A percentile compares a stretch with the other conserved stretches of the same genome.
These are phyloP conservation scores for Antheraea mylitta DNA, from an alignment of 1,140 invertebrate species.

Conservation along the genomic window DNA sequence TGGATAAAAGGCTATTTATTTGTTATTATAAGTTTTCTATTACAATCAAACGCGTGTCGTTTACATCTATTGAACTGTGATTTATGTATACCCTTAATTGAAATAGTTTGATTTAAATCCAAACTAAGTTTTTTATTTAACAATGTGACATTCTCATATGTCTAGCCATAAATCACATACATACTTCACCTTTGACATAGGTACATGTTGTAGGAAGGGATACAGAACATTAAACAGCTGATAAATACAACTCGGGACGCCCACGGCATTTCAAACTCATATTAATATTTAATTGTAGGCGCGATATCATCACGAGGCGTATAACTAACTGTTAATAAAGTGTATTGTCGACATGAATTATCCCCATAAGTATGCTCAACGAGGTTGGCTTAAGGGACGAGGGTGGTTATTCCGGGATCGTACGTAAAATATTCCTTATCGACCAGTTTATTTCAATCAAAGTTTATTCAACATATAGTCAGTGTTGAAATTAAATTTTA, in stretches of 20 bases:
- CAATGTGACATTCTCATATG: neutral
- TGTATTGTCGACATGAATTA: slow-evolving; percentile 76
- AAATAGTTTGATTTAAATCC: too few relatives aligned
- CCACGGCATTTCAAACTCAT: slow-evolving; percentile 64
- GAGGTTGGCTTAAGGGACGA: slow-evolving; percentile 27
- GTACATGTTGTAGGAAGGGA: slow-evolving; percentile 38
- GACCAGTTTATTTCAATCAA: neutral
- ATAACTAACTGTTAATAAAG: slow-evolving; percentile 76
- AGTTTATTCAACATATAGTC: neutral
- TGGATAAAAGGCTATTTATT: too few relatives aligned
- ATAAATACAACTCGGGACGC: slow-evolving; percentile 57
- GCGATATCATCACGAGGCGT: slow-evolving; percentile 69
- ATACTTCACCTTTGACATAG: slow-evolving; percentile 51
- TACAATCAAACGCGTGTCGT: too few relatives aligned
- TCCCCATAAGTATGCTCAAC: slow-evolving; percentile 63
- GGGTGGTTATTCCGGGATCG: slow-evolving; percentile 1
- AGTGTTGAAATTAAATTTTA: too few relatives aligned
- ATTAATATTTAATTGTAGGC: slow-evolving; percentile 78
- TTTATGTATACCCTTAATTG: too few relatives aligned
- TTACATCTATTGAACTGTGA: too few relatives aligned
- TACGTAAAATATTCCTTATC: neutral
- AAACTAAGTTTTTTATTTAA: neutral
- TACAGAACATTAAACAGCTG: slow-evolving; percentile 46
- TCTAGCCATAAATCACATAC: neutral
- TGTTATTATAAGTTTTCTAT: too few relatives aligned